These are phyloP conservation scores for Lamellibrachia columna DNA, from an alignment of 2,888 invertebrate genomes.

Conservation along the genomic window DNA sequence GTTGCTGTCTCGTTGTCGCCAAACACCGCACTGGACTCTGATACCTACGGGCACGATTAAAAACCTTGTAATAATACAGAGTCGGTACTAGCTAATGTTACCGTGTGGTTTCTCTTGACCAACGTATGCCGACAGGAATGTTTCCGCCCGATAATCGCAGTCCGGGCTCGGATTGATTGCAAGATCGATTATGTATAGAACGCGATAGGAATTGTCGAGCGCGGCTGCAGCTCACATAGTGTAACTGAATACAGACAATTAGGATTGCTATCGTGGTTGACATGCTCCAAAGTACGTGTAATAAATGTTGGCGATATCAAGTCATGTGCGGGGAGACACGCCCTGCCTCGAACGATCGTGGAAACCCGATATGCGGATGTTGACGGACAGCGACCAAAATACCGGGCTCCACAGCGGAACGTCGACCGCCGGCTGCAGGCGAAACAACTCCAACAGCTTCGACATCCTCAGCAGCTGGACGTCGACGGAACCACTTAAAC, in stretches of 20 bases:
- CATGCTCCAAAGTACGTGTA: neutral
- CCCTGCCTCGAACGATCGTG: neutral
- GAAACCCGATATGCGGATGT: neutral
- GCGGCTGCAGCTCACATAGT: neutral
- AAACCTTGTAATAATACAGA: neutral
- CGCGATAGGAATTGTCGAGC: neutral
- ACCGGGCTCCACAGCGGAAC: neutral
- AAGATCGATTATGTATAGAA: neutral
- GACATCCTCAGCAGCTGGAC: neutral
- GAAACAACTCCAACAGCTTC: neutral
- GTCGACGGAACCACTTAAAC: neutral
- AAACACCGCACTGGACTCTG: too few relatives aligned
- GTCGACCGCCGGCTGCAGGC: neutral
- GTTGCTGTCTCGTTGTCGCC: too few relatives aligned
- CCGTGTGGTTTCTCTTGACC: neutral
- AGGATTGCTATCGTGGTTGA: neutral
- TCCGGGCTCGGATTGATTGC: neutral
- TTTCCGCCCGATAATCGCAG: neutral
- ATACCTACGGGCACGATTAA: neutral
- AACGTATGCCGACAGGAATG: neutral
- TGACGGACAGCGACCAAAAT: neutral
- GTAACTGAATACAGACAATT: constrained; percentile 1
- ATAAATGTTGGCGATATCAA: neutral
- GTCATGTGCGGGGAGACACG: neutral
- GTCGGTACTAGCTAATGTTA: neutral